phyloP scores from a whole-genome alignment of 2,888 invertebrate species.

The Fragum sueziense region DNA sequence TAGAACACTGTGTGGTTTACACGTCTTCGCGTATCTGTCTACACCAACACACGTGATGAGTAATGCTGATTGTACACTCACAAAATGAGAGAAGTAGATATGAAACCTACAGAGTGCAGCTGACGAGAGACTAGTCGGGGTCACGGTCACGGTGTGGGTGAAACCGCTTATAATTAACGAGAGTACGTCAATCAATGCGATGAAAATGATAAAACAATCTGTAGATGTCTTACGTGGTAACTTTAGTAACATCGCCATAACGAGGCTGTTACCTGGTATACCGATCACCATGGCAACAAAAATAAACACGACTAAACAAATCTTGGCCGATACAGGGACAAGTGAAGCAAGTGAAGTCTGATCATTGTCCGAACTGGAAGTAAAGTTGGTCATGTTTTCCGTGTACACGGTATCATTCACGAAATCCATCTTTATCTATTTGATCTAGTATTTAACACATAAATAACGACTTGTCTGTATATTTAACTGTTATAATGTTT shows the following conservation, averaged over 20 bases:
- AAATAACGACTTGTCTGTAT: too few relatives aligned
- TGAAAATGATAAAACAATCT: constrained; percentile 7
- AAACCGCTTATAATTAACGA: neutral
- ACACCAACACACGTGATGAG: neutral
- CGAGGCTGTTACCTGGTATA: neutral
- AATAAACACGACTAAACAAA: neutral
- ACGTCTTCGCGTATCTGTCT: neutral
- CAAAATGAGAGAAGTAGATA: neutral
- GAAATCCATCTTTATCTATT: too few relatives aligned
- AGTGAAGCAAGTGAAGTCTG: neutral
- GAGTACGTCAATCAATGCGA: neutral
- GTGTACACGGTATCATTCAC: too few relatives aligned
- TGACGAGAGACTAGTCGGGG: neutral
- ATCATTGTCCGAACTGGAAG: too few relatives aligned
- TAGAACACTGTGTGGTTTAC: neutral
- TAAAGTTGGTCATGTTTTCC: too few relatives aligned
- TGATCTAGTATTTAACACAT: too few relatives aligned
- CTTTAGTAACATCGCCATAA: neutral
- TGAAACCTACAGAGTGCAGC: neutral
- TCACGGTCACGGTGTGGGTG: too few relatives aligned
- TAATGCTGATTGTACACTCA: neutral
- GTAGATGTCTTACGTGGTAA: neutral
- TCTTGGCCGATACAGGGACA: neutral
- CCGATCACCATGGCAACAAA: neutral
- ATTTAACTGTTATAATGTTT: too few relatives aligned